Base-by-base conservation (phyloP, 2,888 invertebrate genomes). In the Athalia rosae region DNA sequence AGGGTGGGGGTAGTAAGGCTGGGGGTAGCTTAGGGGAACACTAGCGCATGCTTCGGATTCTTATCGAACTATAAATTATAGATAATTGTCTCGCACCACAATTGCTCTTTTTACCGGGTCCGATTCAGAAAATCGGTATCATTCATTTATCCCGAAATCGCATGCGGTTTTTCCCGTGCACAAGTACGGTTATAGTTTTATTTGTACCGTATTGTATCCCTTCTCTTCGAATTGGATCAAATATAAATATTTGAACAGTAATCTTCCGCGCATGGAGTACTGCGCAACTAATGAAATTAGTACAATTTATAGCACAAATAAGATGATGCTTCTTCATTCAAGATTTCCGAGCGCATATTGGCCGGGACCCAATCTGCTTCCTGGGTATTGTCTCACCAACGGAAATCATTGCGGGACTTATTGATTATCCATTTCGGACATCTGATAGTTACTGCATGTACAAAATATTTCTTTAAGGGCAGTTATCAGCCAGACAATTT, bases 1-100 rank as follows among this genome's bases (percentile, higher is more conserved):
- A 81, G 83, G 86, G 86, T 85, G 84, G 85, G 85, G 85, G 85
- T 84, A 83, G 84, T 83, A 80, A 82, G 84, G 82, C 82, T 84
- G 85, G 85, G 84, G 86, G 84, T 84, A 84, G 84, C 79, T 82
- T 80, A 80, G 79, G 78, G 81, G 79, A 81, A 79, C 82, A 81
- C 81, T 79, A 81, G 82, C 83, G 83, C 83, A 77, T 13, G 13
- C n/a, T 8, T 74, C 48, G 74, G 61, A 47, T 61, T 74, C 74
- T 74, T 61, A 62, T 15, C 9, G 48, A 74, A 61, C 71, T 71
- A 67, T 28, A 48, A 67, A 67, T 11, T 58, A 45, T 13, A 45
- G 58, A 45, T 45, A 15, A 58, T 58, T 13, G 45, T 45, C 56
- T 56, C 58, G 58, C 58, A 58, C 71, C 71, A 28, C 62, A 71